Conservation (phyloP, 2,797 vertebrate species). For the Salarias fasciatus region DNA sequence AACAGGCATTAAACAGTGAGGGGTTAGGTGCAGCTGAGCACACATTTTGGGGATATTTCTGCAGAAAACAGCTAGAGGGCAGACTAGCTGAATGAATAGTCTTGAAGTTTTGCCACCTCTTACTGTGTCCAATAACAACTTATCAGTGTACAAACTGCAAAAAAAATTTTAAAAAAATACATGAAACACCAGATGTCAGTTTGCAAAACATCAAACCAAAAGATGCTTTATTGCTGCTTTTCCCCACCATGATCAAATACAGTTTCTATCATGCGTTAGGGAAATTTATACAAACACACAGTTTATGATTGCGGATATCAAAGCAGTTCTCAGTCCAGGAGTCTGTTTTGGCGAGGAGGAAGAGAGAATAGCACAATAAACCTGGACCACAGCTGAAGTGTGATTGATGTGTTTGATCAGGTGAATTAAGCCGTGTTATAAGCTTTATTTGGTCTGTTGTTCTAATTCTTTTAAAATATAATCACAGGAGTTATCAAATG, state of each 20-base stretch:
- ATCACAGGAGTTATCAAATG: no score
- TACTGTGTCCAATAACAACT: no score
- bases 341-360: not conserved
- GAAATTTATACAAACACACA: constrained; percentile 9
- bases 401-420: not conserved
- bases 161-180: constrained; percentile 1
- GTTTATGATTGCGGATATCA: constrained; percentile 7
- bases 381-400: not conserved
- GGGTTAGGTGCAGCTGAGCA: not conserved
- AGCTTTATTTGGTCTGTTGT: not conserved
- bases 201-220: not conserved
- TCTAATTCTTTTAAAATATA: not conserved
- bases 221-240: constrained; percentile 4
- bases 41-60: constrained; percentile 17
- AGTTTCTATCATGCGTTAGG: constrained; percentile 1
- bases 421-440: not conserved
- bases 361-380: constrained; percentile 1
- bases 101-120: not conserved
- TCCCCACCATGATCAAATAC: constrained; percentile 1
- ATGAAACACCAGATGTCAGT: not conserved
- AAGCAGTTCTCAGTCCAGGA: not conserved
- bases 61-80: constrained; percentile 71
- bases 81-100: constrained; percentile 60
- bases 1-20: not conserved
- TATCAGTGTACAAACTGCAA: not conserved